Base-by-base conservation (phyloP, 2,113 vertebrate species). In the Platycercus adscitus region DNA sequence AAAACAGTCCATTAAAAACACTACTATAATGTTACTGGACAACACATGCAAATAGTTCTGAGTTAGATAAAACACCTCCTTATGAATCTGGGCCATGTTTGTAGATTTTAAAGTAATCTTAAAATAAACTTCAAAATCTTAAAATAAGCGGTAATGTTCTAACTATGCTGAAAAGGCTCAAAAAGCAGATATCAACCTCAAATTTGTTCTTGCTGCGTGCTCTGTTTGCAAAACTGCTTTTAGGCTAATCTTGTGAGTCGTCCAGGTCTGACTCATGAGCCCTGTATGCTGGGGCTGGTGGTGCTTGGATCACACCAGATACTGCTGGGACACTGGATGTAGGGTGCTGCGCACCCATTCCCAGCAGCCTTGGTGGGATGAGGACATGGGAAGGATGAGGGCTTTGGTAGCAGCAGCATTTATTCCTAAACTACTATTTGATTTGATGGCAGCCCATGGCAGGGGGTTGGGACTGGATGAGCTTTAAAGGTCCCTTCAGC, bases 51-150 rank as follows among this genome's bases (percentile, higher is more conserved):
- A 76, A 82, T 31, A 72, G 35, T 60, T 82, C 52, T 80, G 71
- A 43, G 49, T 56, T 88, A 64, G 47, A 80, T 71, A 76, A 82
- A 95, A 63, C 68, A 85, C 43, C 10, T 77, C 47, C 33, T 85
- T 58, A 31, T 49, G 56, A 93, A 79, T 72, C 79, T 44, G 26
- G 53, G 18, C 44, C 29, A 24, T 39, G 28, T 35, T 83, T 82
- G 49, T 72, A 72, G 29, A 44, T 88, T 93, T 69, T 29, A 52
- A 76, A 92, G 26, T 82, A 82, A 96, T 93, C 88, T 85, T 90
- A 86, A 94, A 91, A 89, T 87, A 94, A 95, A 90, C 82, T 71
- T 55, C 9, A 88, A 94, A 79, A 87, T 76, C 75, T 92, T 93
- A 82, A 95, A 95, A 95, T 60, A 96, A 86, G 35, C 7, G 0